phyloP scores from a whole-genome alignment of 1,140 invertebrate genomes.

The Lepidurus arcticus region DNA sequence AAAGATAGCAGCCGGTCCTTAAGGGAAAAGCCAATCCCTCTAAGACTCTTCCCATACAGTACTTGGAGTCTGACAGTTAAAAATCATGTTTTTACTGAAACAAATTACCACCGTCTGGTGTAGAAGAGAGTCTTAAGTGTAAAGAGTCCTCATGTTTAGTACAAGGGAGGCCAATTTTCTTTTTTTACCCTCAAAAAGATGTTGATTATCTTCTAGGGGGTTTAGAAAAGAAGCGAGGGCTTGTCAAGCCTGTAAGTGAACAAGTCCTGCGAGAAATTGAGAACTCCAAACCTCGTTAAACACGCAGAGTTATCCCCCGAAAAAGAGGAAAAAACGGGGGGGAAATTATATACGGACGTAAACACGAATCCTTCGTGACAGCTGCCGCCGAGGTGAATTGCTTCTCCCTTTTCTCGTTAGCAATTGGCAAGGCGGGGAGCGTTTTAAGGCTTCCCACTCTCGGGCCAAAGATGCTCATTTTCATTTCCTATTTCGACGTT shows the following conservation, averaged over 20 bases:
- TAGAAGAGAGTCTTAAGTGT: too few relatives aligned
- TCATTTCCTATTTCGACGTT: too few relatives aligned
- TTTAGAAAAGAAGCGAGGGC: too few relatives aligned
- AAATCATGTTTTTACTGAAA: neutral
- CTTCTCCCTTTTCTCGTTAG: slow-evolving; percentile 3
- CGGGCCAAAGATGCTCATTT: too few relatives aligned
- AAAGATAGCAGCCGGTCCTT: too few relatives aligned
- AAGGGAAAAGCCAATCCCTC: neutral
- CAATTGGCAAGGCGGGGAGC: neutral
- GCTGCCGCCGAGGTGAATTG: slow-evolving; percentile 13
- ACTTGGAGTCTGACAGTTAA: neutral
- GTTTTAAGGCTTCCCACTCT: too few relatives aligned
- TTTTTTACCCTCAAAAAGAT: too few relatives aligned
- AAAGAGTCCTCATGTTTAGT: too few relatives aligned
- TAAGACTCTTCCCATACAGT: neutral
- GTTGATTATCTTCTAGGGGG: too few relatives aligned
- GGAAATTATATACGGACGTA: neutral
- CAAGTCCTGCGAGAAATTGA: neutral
- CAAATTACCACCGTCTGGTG: slow-evolving; percentile 3
- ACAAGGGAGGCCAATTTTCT: too few relatives aligned
- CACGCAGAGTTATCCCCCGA: neutral
- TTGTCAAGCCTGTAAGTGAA: too few relatives aligned
- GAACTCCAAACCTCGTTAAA: neutral
- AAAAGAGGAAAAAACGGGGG: neutral
- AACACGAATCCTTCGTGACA: slow-evolving; percentile 14